Evolutionary conservation across 2,113 vertebrate genomes (phyloP), one percentile per base, ranked within the genome.

Genomic region (Campylomormyrus numenius): DNA sequence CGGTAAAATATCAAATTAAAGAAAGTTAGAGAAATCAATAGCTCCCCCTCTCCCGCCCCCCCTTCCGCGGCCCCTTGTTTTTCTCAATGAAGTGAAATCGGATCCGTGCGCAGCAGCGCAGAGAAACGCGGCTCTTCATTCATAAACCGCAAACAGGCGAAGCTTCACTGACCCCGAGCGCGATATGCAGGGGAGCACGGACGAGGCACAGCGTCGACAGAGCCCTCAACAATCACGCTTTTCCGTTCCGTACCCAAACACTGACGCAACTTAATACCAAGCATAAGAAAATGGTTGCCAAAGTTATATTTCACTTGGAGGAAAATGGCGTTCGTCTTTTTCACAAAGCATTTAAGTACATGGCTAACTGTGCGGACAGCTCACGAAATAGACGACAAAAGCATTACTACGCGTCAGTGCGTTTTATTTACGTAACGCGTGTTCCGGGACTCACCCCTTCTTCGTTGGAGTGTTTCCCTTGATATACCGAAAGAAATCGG

Each of bases 11-110:
- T 52, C 13, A 4, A 52, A 52, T 3, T 31, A 50, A 52, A 50
- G 1, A 48, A 50, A 52, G 85, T 52, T 87, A 74, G 31, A 70
- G 52, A 89, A 53, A 80, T 48, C 21, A 46, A 89, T 39, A 89
- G 80, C 80, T 90, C 91, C 87, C 46, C 89, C 89, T 89, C 11
- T 90, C 87, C 66, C 89, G 48, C 50, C 50, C 88, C 83, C 88
- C 90, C 39, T 85, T 52, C 27, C 90, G 62, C 46, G 85, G 92
- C 91, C 91, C 90, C 93, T 95, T 96, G 94, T 95, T 96, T 96
- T 96, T 94, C 92, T 96, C 94, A 96, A 96, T 96, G 95, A 95
- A 95, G 94, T 95, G 95, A 95, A 96, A 96, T 94, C 93, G 91
- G 94, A 96, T 92, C 94, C 92, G 92, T 91, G 93, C 91, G 92